Conservation (phyloP, 2,797 vertebrate species). For the Periophthalmus magnuspinnatus region DNA sequence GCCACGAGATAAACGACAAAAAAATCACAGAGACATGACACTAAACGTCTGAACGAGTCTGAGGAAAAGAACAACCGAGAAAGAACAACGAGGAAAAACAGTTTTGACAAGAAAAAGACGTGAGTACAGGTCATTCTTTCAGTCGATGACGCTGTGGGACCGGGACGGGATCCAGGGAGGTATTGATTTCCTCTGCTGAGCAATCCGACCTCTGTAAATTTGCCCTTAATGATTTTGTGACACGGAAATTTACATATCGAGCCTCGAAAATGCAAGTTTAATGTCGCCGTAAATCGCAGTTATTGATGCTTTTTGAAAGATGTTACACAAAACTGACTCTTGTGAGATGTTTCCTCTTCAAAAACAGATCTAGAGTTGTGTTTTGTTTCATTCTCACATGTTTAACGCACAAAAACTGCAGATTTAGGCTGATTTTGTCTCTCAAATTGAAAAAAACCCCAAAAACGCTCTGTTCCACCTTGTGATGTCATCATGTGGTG, state of each 20-base stretch:
- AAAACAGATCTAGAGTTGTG: too few species aligned
- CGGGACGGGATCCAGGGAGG: conserved; percentile 54
- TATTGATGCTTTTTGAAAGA: too few species aligned
- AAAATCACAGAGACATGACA: conserved; percentile 13
- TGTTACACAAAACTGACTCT: too few species aligned
- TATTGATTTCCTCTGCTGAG: conserved; percentile 55
- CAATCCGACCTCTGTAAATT: conserved; percentile 38
- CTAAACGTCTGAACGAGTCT: conserved; percentile 6
- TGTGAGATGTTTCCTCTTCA: too few species aligned
- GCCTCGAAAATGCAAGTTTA: neutral
- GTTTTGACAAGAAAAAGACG: conserved; percentile 50
- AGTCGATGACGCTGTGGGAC: conserved; percentile 37
- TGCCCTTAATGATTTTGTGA: conserved; percentile 41
- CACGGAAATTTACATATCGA: neutral
- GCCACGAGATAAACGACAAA: conserved; percentile 16
- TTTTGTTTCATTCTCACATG: too few species aligned
- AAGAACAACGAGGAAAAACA: conserved; percentile 16
- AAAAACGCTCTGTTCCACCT: too few species aligned
- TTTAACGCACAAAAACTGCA: too few species aligned
- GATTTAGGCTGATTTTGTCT: too few species aligned
- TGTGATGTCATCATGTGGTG: too few species aligned
- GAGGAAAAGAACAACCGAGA: conserved; percentile 12
- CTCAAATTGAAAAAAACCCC: too few species aligned
- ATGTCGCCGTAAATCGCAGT: neutral
- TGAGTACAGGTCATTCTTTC: conserved; percentile 62